Base-by-base conservation (phyloP, 2,888 invertebrate species). In the Nematopogon swammerdamellus region DNA sequence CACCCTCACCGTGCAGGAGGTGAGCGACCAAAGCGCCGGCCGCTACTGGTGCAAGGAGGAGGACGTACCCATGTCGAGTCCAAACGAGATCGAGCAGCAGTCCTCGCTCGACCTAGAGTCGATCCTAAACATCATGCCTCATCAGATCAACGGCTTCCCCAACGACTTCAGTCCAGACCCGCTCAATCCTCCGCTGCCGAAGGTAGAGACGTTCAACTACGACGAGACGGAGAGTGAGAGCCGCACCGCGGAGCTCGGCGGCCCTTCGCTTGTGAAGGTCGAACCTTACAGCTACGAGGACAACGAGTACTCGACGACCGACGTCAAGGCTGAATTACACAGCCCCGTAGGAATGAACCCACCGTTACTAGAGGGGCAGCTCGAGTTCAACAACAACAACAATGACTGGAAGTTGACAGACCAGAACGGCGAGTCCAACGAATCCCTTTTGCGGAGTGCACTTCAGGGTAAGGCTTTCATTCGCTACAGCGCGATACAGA, bases 391-490 rank as follows among this genome's bases (percentile, higher is more conserved):
- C 64, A 86, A 89, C 60, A 91, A 90, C 64, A 90, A 91, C 67
- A 91, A 91, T 68, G 90, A 91, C 67, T 90, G 90, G 88, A 89
- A 89, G 65, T 82, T 88, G 64, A 86, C 87, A 50, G 86, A 90
- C 64, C 87, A 89, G 68, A 90, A 88, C 62, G 70, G 74, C 20
- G 77, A 77, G 61, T 76, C 82, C 19, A 83, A 89, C 18, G 92
- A 92, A 63, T 92, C 92, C 25, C 71, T 93, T 54, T 70, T 93
- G 55, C 81, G 92, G 58, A 92, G 88, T 64, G 92, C 92, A 10
- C 80, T 93, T 54, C 92, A 92, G 67, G 92, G 92, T 45, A 92
- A 92, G 76, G 84, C 83, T 65, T 64, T 77, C 68, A 68, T 70
- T 68, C 74, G 79, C 81, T 68, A 81, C 82, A 77, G 77, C 75